Percentiles rank a stretch among this genome's conserved stretches.
Evolutionary conservation across 1,140 invertebrate species (phyloP).

Genomic region (Saxidomus purpurata): DNA sequence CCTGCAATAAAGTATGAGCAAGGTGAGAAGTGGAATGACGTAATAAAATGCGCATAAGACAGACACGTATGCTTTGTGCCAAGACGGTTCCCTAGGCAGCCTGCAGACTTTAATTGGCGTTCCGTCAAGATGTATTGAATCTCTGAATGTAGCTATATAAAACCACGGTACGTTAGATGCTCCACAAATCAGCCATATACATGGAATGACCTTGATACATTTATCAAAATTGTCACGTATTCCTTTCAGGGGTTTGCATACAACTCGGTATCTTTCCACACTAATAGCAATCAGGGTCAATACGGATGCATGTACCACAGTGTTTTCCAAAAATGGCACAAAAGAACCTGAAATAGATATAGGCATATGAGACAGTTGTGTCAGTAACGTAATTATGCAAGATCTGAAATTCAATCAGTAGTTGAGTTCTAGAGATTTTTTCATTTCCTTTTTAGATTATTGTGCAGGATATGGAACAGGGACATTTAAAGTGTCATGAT

Average conservation of each 20-base stretch:
- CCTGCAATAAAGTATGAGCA: slow-evolving; percentile 57
- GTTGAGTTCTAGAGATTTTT: too few species aligned
- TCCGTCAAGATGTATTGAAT: slow-evolving; percentile 54
- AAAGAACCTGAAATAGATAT: slow-evolving; percentile 87
- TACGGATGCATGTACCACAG: slow-evolving; percentile 96
- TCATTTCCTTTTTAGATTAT: too few species aligned
- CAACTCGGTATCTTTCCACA: slow-evolving; percentile 97
- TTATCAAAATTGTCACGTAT: slow-evolving; percentile 24
- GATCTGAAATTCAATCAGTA: too few species aligned
- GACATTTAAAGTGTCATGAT: too few species aligned
- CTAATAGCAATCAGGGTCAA: slow-evolving; percentile 95
- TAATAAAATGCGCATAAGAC: slow-evolving; percentile 18
- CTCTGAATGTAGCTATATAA: slow-evolving; percentile 59
- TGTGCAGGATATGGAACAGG: too few species aligned
- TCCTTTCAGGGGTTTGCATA: slow-evolving; percentile 94
- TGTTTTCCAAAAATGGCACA: slow-evolving; percentile 96
- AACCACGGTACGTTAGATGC: slow-evolving; percentile 62
- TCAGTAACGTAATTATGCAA: too few species aligned
- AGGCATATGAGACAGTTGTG: too few species aligned
- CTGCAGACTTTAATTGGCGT: slow-evolving; percentile 67
- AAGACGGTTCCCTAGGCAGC: slow-evolving; percentile 2
- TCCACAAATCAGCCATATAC: slow-evolving; percentile 65
- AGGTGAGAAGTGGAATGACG: slow-evolving; percentile 48
- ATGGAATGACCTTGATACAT: slow-evolving; percentile 27
- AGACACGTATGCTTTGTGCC: slow-evolving; percentile 55